Evolutionary conservation across 2,797 vertebrate species (phyloP), one percentile per base, ranked within the genome.

Genomic region (Tadarida brasiliensis): DNA sequence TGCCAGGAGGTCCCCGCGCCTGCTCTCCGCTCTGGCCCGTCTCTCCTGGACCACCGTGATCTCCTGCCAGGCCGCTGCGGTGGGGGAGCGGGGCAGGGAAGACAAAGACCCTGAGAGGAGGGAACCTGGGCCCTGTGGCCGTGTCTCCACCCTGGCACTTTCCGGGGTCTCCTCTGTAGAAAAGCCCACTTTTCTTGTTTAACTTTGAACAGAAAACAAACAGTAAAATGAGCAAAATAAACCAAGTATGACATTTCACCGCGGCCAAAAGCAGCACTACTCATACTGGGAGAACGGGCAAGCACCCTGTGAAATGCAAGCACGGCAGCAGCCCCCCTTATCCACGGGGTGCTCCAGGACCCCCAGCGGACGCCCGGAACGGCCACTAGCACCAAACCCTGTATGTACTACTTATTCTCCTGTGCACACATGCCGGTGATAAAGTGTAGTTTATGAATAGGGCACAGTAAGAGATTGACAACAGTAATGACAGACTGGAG

Each of bases 131-230:
- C 33, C 22, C 3, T 0, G 2, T 16, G 61, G 73, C 33, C 28
- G 5, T 7, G 22, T 7, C 35, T n/a, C 22, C 7, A 28, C 33
- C 26, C 49, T 11, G 20, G 22, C 44, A 61, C 28, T 30, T 33
- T 44, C 61, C 35, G 65, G 57, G 51, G 57, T 63, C 56, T 47
- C 30, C 39, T 8, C 2, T 30, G 39, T 14, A 10, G 0, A 85
- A 51, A 0, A 44, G 70, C 35, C 28, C 16, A 47, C 17, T 11
- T 39, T 35, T 35, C 5, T 78, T 86, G 65, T 35, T 57, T 17
- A 56, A 71, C 11, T 76, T 63, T 80, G 20, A 91, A 92, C 56
- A 63, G 71, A 95, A 90, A 94, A 85, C 28, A 44, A 93, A 77
- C 16, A 82, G 35, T 28, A 88, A 91, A 86, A 56, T 11, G 17